Evolutionary conservation across 2,888 invertebrate species (phyloP).

Genomic region (Zeuzera pyrina): DNA sequence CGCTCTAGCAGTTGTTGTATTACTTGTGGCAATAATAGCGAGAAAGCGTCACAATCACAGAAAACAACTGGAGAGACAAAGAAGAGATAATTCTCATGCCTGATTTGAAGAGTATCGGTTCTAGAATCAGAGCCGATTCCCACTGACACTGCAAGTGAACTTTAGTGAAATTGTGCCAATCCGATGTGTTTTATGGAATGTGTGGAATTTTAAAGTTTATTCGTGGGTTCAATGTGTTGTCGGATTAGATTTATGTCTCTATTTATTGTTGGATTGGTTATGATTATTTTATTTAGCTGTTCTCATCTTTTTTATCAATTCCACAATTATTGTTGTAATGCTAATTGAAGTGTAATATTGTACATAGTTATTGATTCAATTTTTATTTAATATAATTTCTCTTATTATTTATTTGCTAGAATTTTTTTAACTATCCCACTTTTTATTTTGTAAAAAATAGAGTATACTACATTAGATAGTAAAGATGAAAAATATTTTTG

Average conservation of each 20-base stretch:
- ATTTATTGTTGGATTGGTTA: too few relatives aligned
- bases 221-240: too few relatives aligned
- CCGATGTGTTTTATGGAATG: constrained; percentile 18
- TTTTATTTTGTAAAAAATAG: constrained; percentile 1
- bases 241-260: too few relatives aligned
- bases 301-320: too few relatives aligned
- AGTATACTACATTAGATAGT: constrained; percentile 48
- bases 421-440: too few relatives aligned
- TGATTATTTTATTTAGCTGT: too few relatives aligned
- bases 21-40: constrained; percentile 58
- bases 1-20: constrained; percentile 46
- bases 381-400: too few relatives aligned
- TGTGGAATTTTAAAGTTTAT: constrained; percentile 29
- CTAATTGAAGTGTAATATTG: too few relatives aligned
- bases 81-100: constrained; percentile 56
- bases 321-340: too few relatives aligned
- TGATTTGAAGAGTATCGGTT: constrained; percentile 72
- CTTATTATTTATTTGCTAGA: too few relatives aligned
- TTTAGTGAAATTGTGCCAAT: constrained; percentile 53
- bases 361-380: too few relatives aligned
- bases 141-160: constrained; percentile 24
- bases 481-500: constrained; percentile 65
- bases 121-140: constrained; percentile 51
- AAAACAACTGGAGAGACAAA: constrained; percentile 59
- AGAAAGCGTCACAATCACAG: constrained; percentile 65